These are phyloP conservation scores for Calypte anna DNA, from an alignment of 2,113 vertebrate genomes.

Conservation along the genomic window DNA sequence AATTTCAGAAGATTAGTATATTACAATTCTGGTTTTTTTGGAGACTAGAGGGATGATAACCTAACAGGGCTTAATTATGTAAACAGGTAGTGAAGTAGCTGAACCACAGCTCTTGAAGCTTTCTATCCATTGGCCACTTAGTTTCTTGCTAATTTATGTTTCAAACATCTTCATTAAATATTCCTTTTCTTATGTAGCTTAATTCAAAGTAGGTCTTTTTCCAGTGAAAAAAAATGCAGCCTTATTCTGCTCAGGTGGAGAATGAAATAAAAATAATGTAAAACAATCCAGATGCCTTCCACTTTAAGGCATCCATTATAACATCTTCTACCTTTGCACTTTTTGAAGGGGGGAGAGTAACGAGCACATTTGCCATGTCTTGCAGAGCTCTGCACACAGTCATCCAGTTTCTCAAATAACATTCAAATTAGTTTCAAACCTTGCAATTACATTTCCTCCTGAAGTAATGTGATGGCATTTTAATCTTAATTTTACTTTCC, in stretches of 20 bases:
- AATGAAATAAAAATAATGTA: neutral
- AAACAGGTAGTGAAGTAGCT: neutral
- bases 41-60: neutral
- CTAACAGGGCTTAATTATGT: neutral
- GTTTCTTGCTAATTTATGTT: neutral
- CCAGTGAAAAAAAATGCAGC: neutral
- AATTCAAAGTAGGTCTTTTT: neutral
- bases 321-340: neutral
- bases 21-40: neutral
- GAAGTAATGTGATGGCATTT: slow-evolving; percentile 40
- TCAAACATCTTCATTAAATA: neutral
- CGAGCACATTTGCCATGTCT: neutral
- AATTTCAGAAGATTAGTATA: neutral
- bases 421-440: slow-evolving; percentile 41
- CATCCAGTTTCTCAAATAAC: slow-evolving; percentile 32
- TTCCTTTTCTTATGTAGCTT: neutral
- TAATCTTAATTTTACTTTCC: slow-evolving; percentile 53
- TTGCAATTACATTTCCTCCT: slow-evolving; percentile 39
- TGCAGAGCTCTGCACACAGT: neutral
- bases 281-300: neutral
- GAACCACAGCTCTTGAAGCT: neutral
- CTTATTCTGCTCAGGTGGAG: neutral
- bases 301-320: neutral
- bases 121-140: neutral
- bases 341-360: neutral